A percentile compares a stretch with the other conserved stretches of the same genome.
These are phyloP conservation scores for Sinosuthora webbiana DNA, from an alignment of 2,113 vertebrate species.

Conservation along the genomic window DNA sequence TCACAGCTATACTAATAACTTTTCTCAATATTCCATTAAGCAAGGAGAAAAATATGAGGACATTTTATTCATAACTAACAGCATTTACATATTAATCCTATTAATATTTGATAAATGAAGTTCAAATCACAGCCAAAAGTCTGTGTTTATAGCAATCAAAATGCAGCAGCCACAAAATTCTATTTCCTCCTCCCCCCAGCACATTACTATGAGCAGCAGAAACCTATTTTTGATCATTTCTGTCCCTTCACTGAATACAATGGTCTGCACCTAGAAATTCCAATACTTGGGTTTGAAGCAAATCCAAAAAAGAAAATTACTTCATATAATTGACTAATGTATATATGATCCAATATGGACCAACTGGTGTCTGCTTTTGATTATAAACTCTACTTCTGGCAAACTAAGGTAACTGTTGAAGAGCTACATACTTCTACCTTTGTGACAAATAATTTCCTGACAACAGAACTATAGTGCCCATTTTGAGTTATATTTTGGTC, in stretches of 20 bases:
- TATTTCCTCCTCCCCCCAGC: neutral
- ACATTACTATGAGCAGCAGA: neutral
- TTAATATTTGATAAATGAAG: slow-evolving; percentile 54
- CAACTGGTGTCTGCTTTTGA: neutral
- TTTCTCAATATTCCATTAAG: slow-evolving; percentile 42
- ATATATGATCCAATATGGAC: neutral
- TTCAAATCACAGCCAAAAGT: neutral
- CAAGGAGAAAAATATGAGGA: slow-evolving; percentile 13
- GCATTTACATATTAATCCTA: slow-evolving; percentile 21
- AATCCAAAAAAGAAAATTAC: neutral
- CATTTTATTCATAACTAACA: neutral
- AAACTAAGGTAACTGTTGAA: neutral
- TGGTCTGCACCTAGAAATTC: neutral
- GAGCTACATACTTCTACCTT: neutral
- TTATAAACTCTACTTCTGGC: neutral
- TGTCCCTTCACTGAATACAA: neutral
- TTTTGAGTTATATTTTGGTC: too few species aligned
- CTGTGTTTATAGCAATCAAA: neutral
- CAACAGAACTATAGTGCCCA: neutral
- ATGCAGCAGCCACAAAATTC: neutral
- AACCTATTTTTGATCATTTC: neutral
- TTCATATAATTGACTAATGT: neutral
- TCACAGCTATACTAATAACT: slow-evolving; percentile 14
- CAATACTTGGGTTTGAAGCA: neutral
- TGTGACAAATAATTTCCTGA: neutral